Evolutionary conservation across 2,113 vertebrate species (phyloP).

Genomic region (Gallinago undulata): DNA sequence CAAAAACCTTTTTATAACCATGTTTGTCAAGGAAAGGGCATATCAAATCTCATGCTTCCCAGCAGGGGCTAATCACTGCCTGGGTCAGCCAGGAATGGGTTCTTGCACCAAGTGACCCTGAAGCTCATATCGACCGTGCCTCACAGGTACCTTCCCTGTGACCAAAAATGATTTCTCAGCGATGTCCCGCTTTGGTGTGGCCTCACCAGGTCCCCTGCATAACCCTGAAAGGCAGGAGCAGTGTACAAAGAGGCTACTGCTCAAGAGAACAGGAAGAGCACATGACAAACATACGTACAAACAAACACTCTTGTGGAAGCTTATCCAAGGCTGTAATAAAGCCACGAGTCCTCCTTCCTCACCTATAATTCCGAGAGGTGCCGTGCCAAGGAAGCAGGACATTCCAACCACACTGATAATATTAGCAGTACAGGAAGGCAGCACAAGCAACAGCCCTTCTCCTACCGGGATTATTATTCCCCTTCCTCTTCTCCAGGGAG

Average conservation of each 20-base stretch:
- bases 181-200: neutral
- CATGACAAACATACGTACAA: neutral
- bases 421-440: neutral
- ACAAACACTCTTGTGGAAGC: neutral
- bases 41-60: neutral
- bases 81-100: neutral
- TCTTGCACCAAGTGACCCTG: neutral
- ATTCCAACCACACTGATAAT: neutral
- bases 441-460: neutral
- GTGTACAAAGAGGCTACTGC: neutral
- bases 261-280: neutral
- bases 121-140: accelerated
- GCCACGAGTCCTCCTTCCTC: neutral
- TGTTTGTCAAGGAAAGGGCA: neutral
- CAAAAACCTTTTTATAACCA: neutral
- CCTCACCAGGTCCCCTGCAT: neutral
- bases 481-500: neutral
- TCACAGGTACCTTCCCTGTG: neutral
- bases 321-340: neutral
- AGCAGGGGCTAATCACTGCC: neutral
- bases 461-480: neutral
- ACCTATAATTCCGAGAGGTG: neutral
- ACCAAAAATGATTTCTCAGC: neutral
- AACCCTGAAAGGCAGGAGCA: neutral
- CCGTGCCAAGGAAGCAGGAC: neutral